Evolutionary conservation across 1,140 invertebrate species (phyloP).

Genomic region (Campoletis sonorensis): DNA sequence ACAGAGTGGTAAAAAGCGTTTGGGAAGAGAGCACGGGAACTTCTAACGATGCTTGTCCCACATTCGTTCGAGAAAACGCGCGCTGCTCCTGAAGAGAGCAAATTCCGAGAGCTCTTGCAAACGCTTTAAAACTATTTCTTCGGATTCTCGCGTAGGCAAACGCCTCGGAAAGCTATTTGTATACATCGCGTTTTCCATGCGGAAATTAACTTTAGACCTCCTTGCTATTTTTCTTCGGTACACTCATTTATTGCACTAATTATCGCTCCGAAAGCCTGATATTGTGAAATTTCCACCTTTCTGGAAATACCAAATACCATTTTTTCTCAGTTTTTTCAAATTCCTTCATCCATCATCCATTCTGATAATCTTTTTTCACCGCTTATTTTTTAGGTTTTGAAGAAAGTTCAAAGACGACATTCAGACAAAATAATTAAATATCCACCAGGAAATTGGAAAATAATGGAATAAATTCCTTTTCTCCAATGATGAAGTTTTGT

Average conservation of each 20-base stretch:
- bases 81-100: background rate
- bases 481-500: too few species aligned
- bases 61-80: conserved; percentile 19
- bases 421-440: too few species aligned
- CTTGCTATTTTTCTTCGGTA: background rate
- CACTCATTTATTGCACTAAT: too few species aligned
- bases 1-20: conserved; percentile 14
- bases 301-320: background rate
- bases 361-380: background rate
- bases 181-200: conserved; percentile 7
- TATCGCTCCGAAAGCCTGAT: too few species aligned
- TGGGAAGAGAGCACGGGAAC: background rate
- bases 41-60: conserved; percentile 4
- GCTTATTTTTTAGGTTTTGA: too few species aligned
- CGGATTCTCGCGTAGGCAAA: conserved; percentile 17
- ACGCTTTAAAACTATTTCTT: conserved; percentile 14
- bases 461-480: too few species aligned
- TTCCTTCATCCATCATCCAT: background rate
- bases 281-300: too few species aligned
- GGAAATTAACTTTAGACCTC: background rate
- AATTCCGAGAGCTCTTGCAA: conserved; percentile 3
- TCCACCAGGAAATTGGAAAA: too few species aligned
- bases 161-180: background rate
- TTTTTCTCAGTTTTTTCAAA: background rate
- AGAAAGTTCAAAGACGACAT: too few species aligned